Evolutionary conservation across 2,888 invertebrate genomes (phyloP).

Genomic region (Cerceris rybyensis): DNA sequence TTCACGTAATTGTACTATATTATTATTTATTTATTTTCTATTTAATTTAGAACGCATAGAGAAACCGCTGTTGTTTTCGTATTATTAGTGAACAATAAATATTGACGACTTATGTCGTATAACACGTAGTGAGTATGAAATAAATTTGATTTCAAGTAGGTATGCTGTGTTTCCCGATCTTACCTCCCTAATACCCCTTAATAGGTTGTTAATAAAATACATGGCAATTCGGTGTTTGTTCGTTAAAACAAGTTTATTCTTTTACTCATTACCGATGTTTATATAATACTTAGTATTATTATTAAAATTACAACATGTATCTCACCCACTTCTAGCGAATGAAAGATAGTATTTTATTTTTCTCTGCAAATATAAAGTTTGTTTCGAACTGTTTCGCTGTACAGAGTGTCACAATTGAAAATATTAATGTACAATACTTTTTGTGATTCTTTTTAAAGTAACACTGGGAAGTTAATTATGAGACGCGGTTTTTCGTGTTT

Average conservation of each 20-base stretch:
- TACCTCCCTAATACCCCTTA: background rate
- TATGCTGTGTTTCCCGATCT: background rate
- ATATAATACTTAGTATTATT: slow-evolving; percentile 70
- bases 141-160: slow-evolving; percentile 54
- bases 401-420: slow-evolving; percentile 65
- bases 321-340: slow-evolving; percentile 50
- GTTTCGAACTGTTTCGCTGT: slow-evolving; percentile 60
- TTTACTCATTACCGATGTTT: slow-evolving; percentile 62
- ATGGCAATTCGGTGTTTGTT: slow-evolving; percentile 23
- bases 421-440: slow-evolving; percentile 69
- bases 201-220: slow-evolving; percentile 11
- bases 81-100: background rate
- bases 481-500: slow-evolving; percentile 4
- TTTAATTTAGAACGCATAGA: slow-evolving; percentile 20
- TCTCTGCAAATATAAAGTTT: slow-evolving; percentile 63
- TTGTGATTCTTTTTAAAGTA: slow-evolving; percentile 30
- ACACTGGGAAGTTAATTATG: slow-evolving; percentile 20
- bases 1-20: slow-evolving; percentile 35
- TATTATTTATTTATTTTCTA: slow-evolving; percentile 43
- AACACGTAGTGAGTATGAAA: slow-evolving; percentile 45
- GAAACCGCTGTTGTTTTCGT: slow-evolving; percentile 12
- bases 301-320: slow-evolving; percentile 66
- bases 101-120: slow-evolving; percentile 33
- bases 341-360: slow-evolving; percentile 43
- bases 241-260: slow-evolving; percentile 67